Conservation (phyloP, 2,113 vertebrate species). For the Grantiella picta region DNA sequence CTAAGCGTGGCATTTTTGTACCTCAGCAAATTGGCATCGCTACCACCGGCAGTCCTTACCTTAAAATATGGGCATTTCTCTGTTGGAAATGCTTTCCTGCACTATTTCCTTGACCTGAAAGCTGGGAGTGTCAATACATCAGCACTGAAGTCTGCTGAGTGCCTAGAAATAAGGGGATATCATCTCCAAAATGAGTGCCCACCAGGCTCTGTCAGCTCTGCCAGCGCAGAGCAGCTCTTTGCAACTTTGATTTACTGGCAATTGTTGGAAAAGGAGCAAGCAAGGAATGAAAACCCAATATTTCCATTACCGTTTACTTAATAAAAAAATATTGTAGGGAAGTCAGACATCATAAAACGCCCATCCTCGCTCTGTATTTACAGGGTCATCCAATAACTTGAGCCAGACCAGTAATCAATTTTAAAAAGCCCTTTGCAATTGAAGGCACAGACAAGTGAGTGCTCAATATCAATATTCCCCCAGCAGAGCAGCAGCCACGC, state of each 20-base stretch:
- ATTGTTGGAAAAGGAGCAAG: conserved; percentile 55
- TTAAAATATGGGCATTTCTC: neutral
- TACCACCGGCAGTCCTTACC: neutral
- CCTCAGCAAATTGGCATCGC: neutral
- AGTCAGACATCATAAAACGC: conserved; percentile 45
- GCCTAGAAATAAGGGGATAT: neutral
- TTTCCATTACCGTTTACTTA: conserved; percentile 53
- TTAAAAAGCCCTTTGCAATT: neutral
- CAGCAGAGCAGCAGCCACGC: neutral
- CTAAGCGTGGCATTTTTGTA: neutral
- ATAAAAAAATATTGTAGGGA: conserved; percentile 43
- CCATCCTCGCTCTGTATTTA: conserved; percentile 29
- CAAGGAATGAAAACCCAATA: conserved; percentile 57
- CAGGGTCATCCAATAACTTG: neutral
- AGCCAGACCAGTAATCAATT: conserved; percentile 24
- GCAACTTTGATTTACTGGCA: conserved; percentile 66
- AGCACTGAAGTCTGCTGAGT: conserved; percentile 24
- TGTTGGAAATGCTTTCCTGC: conserved; percentile 32
- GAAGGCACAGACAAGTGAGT: neutral
- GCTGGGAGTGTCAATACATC: conserved; percentile 30
- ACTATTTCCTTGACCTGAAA: neutral
- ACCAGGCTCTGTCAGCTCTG: neutral
- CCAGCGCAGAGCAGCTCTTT: conserved; percentile 1
- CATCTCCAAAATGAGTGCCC: conserved; percentile 27
- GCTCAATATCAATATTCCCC: neutral